Evolutionary conservation across 2,113 vertebrate genomes (phyloP).

Genomic region (Hippotragus niger): DNA sequence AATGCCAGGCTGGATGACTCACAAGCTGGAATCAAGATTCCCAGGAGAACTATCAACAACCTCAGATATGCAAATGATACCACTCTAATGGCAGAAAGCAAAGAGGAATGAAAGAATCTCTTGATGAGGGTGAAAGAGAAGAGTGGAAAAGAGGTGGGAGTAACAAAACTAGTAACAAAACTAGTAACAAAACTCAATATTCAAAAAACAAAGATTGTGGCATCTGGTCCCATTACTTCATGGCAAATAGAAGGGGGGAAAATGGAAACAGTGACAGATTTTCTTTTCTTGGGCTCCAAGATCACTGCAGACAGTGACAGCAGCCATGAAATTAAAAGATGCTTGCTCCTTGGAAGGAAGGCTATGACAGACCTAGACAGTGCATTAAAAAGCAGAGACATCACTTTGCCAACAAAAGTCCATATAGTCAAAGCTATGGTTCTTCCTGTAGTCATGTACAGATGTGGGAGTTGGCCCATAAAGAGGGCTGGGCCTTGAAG

Average conservation of each 20-base stretch:
- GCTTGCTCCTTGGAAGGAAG: not conserved
- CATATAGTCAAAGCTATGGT: not conserved
- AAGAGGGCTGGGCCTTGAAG: not conserved
- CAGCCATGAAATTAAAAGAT: not conserved
- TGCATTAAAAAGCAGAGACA: not conserved
- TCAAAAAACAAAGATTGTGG: not conserved
- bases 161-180: too few species aligned
- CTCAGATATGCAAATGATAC: not conserved
- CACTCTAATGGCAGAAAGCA: not conserved
- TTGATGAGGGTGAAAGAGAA: not conserved
- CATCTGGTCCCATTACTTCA: not conserved
- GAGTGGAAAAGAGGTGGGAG: not conserved
- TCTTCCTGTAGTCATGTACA: not conserved
- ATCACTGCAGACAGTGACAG: not conserved
- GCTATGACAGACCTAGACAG: not conserved
- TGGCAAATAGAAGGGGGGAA: not conserved
- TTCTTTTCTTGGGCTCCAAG: not conserved
- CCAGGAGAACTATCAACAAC: not conserved
- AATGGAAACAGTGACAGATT: not conserved
- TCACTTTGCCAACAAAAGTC: not conserved
- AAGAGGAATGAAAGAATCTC: not conserved
- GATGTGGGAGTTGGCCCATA: not conserved
- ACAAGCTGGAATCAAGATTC: not conserved
- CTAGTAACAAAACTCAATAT: not conserved
- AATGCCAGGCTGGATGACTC: not conserved